These are phyloP conservation scores for Bathynomus jamesi DNA, from an alignment of 1,140 invertebrate genomes.

Conservation along the genomic window DNA sequence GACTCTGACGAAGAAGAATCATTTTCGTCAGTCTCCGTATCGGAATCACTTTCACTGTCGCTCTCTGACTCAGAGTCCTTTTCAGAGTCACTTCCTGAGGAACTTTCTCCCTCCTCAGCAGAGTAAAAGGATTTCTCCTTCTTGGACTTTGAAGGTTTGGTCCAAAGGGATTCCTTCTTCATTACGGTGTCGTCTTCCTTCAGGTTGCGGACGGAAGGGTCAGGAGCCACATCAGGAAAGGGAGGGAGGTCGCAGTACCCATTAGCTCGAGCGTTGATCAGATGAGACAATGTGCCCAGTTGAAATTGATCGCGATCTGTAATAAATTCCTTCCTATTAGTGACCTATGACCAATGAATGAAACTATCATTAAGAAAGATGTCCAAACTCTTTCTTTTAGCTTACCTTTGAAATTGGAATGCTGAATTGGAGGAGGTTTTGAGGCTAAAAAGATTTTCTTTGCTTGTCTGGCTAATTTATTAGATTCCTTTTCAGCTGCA, in stretches of 20 bases:
- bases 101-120: slow-evolving; percentile 22
- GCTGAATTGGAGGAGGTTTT: slow-evolving; percentile 83
- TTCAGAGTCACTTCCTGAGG: slow-evolving; percentile 39
- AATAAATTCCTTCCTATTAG: neutral
- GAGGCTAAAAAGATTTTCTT: slow-evolving; percentile 79
- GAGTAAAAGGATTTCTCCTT: slow-evolving; percentile 37
- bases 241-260: slow-evolving; percentile 83
- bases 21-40: slow-evolving; percentile 27
- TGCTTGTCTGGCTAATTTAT: slow-evolving; percentile 59
- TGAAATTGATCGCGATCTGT: slow-evolving; percentile 77
- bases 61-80: slow-evolving; percentile 37
- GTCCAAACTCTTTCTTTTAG: no score
- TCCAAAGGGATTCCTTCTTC: slow-evolving; percentile 30
- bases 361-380: neutral
- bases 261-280: slow-evolving; percentile 70
- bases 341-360: neutral
- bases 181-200: slow-evolving; percentile 27
- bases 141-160: slow-evolving; percentile 41
- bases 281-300: slow-evolving; percentile 90
- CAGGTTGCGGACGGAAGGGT: slow-evolving; percentile 69
- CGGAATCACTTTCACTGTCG: slow-evolving; percentile 30
- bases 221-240: slow-evolving; percentile 70
- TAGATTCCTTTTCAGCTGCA: slow-evolving; percentile 46
- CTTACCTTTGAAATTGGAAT: slow-evolving; percentile 59
- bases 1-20: slow-evolving; percentile 38